Conservation (phyloP, 2,113 vertebrate species). For the Muntiacus reevesi region DNA sequence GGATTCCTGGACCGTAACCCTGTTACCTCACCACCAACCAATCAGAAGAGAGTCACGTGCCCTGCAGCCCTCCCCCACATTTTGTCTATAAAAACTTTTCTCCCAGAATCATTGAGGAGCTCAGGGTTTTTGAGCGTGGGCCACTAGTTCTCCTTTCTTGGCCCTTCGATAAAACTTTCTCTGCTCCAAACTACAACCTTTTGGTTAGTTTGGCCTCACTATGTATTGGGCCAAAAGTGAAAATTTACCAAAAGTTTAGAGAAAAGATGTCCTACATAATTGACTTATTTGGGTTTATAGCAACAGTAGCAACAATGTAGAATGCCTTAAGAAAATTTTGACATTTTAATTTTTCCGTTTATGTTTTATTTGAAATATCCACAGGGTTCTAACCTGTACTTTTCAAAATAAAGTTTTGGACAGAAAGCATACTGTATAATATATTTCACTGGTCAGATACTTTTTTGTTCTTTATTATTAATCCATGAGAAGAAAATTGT, state of each 20-base stretch:
- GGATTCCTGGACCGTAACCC: neutral
- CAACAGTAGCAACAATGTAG: neutral
- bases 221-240: neutral
- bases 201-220: neutral
- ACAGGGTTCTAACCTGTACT: neutral
- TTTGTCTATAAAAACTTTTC: neutral
- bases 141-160: neutral
- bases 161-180: neutral
- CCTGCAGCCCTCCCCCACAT: neutral
- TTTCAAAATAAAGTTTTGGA: slow-evolving; percentile 31
- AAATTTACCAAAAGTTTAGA: neutral
- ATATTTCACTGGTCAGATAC: slow-evolving; percentile 12
- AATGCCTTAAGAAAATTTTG: neutral
- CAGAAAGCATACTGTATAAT: neutral
- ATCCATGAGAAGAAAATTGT: slow-evolving; percentile 12
- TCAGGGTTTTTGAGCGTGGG: neutral
- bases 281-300: neutral
- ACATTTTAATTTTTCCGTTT: neutral
- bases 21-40: neutral
- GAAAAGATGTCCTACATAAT: neutral
- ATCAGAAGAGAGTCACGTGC: neutral
- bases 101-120: neutral
- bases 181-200: neutral
- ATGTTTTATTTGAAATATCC: neutral
- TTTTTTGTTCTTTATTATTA: slow-evolving; percentile 38